These are phyloP conservation scores for Acleris holmiana DNA, from an alignment of 2,888 invertebrate species.

Conservation along the genomic window DNA sequence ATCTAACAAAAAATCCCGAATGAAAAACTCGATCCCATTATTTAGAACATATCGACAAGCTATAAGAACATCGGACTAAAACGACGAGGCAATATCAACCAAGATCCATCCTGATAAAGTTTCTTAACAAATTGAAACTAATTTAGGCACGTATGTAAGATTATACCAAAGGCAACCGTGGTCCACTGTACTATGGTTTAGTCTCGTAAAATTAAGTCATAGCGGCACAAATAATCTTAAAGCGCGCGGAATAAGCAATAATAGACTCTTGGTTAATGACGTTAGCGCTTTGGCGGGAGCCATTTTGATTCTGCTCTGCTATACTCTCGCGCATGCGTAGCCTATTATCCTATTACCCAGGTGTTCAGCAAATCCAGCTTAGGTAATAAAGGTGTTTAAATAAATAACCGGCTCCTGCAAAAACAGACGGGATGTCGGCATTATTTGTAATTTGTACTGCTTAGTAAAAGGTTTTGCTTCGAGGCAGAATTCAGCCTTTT, in stretches of 20 bases:
- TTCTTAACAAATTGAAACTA: too few species aligned
- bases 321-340: conserved; percentile 2
- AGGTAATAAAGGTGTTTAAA: conserved; percentile 31
- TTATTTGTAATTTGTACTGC: conserved; percentile 33
- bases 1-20: not conserved
- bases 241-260: too few species aligned
- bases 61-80: too few species aligned
- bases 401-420: conserved; percentile 19
- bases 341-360: conserved; percentile 34
- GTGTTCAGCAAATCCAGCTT: conserved; percentile 32
- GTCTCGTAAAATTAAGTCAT: not conserved
- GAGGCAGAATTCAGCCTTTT: conserved; percentile 1
- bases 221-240: too few species aligned
- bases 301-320: too few species aligned
- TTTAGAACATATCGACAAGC: not conserved
- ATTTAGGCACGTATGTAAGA: not conserved
- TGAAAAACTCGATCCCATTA: conserved; percentile 2
- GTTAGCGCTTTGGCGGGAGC: too few species aligned
- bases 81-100: too few species aligned
- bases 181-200: conserved; percentile 1
- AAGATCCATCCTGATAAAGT: too few species aligned
- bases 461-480: conserved; percentile 11
- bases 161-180: not conserved
- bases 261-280: too few species aligned
- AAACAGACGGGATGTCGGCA: conserved; percentile 33